Evolutionary conservation across 2,113 vertebrate genomes (phyloP).

Genomic region (Syngnathus floridae): DNA sequence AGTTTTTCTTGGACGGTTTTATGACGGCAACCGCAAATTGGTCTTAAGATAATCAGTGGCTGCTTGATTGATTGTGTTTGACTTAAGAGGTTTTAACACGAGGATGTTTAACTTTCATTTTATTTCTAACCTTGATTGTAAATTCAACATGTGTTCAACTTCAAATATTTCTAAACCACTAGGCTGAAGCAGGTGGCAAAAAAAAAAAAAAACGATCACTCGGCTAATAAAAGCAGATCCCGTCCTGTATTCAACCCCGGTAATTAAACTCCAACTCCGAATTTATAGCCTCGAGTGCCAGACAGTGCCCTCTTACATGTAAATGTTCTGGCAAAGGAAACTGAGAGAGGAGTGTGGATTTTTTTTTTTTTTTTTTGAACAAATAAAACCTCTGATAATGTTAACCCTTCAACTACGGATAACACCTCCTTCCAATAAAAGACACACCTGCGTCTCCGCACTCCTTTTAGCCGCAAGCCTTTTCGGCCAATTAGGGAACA

Average conservation of each 20-base stretch:
- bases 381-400: neutral
- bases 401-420: neutral
- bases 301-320: conserved; percentile 43
- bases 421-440: neutral
- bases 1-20: neutral
- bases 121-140: no score
- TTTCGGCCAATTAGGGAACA: conserved; percentile 24
- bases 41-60: no score
- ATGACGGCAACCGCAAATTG: no score
- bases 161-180: no score
- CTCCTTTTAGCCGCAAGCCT: conserved; percentile 22
- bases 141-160: no score
- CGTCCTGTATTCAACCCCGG: no score
- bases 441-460: conserved; percentile 16
- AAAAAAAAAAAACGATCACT: no score
- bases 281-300: conserved; percentile 2
- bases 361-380: neutral
- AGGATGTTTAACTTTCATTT: no score
- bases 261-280: no score
- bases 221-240: no score
- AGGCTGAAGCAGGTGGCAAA: no score
- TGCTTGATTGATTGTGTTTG: neutral
- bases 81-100: neutral
- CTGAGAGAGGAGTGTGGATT: conserved; percentile 25
- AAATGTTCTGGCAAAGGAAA: conserved; percentile 12